Percentiles rank a stretch among this genome's conserved stretches.
Conservation (phyloP, 2,888 invertebrate species). For the Netelia inedita region DNA sequence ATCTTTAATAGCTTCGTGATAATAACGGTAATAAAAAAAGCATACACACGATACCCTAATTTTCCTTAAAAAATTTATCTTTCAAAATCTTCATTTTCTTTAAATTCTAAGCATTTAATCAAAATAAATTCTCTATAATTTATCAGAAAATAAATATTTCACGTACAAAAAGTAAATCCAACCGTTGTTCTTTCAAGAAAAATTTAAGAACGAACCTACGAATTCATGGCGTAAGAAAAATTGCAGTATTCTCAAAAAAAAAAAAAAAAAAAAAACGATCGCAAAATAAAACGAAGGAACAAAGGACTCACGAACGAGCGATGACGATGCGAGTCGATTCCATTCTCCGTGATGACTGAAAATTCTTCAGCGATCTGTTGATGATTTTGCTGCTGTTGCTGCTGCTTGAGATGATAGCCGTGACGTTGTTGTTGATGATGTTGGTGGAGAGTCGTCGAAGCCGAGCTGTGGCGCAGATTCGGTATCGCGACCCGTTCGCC, state of each 20-base stretch:
- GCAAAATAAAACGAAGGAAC: slow-evolving; percentile 19
- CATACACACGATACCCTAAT: background rate
- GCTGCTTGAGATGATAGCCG: slow-evolving; percentile 71
- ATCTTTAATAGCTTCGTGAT: background rate
- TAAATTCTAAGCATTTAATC: too few relatives aligned
- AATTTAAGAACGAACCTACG: background rate
- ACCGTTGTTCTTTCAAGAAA: background rate
- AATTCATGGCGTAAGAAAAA: slow-evolving; percentile 3
- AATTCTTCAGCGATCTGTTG: slow-evolving; percentile 86
- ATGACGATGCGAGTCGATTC: slow-evolving; percentile 82
- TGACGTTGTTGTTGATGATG: slow-evolving; percentile 72
- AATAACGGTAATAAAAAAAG: background rate
- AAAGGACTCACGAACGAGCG: slow-evolving; percentile 80
- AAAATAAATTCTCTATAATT: too few relatives aligned
- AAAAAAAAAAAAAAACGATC: background rate
- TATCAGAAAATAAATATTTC: background rate
- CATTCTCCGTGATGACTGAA: slow-evolving; percentile 89
- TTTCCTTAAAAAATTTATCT: background rate
- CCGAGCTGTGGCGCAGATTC: slow-evolving; percentile 75
- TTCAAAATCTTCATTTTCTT: background rate
- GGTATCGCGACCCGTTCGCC: slow-evolving; percentile 85
- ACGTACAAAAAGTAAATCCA: background rate
- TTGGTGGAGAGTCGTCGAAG: slow-evolving; percentile 71
- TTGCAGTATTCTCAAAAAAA: background rate
- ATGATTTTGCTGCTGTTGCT: slow-evolving; percentile 71